Evolutionary conservation across 2,888 invertebrate species (phyloP).

Genomic region (Drosophila koepferae): DNA sequence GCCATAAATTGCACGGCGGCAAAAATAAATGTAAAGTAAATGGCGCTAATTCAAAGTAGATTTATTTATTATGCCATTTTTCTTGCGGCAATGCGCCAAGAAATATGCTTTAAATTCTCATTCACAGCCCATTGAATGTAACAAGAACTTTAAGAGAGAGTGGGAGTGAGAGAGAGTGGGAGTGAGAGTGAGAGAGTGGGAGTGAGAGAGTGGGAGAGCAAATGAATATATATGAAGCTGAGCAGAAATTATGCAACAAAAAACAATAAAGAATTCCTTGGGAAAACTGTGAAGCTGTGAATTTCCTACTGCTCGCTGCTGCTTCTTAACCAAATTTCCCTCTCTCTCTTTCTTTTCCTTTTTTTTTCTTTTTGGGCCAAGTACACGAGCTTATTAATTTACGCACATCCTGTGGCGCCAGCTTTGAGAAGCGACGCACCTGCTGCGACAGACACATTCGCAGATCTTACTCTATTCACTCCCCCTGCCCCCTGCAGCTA

Average conservation of each 20-base stretch:
- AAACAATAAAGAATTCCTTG: conserved; percentile 51
- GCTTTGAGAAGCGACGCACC: conserved; percentile 72
- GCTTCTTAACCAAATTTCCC: too few relatives aligned
- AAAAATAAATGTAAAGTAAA: conserved; percentile 78
- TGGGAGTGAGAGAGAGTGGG: not conserved
- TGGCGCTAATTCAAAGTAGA: conserved; percentile 82
- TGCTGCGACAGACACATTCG: conserved; percentile 62
- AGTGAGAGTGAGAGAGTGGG: conserved; percentile 5
- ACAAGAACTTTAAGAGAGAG: conserved; percentile 14
- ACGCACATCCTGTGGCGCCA: conserved; percentile 51
- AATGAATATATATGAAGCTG: conserved; percentile 61
- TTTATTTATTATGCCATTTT: conserved; percentile 80
- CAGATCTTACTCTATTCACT: conserved; percentile 15
- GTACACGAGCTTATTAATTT: conserved; percentile 63
- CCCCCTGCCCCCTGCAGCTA: not conserved
- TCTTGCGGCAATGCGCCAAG: conserved; percentile 71
- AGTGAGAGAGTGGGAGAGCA: conserved; percentile 14
- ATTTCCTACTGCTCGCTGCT: conserved; percentile 7
- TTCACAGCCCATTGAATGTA: conserved; percentile 17
- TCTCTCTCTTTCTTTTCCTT: too few relatives aligned
- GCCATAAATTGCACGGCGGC: conserved; percentile 72
- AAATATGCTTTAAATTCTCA: conserved; percentile 72
- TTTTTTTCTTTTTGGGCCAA: not conserved
- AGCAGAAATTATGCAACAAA: conserved; percentile 55
- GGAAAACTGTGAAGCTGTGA: conserved; percentile 29